These are phyloP conservation scores for Protonibea diacanthus DNA, from an alignment of 2,797 vertebrate species.

Conservation along the genomic window DNA sequence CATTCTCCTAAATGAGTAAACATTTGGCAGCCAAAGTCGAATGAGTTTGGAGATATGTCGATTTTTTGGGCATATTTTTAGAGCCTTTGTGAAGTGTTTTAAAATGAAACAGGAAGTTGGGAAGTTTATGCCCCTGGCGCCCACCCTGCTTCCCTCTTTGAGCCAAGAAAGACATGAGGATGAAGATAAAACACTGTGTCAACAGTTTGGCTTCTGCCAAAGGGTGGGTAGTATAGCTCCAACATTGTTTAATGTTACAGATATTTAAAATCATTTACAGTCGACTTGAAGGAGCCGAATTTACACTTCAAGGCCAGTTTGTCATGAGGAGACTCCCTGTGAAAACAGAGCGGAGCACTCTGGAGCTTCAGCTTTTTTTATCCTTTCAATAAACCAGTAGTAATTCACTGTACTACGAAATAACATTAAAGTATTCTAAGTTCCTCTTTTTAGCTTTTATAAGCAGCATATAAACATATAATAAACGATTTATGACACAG, in stretches of 20 bases:
- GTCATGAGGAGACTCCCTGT: background rate
- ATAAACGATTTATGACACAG: background rate
- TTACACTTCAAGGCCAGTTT: background rate
- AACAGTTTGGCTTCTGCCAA: constrained; percentile 60
- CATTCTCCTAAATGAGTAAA: constrained; percentile 74
- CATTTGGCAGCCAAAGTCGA: constrained; percentile 72
- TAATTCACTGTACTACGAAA: too few species aligned
- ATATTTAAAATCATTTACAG: constrained; percentile 40
- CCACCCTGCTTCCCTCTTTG: constrained; percentile 67
- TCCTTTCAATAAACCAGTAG: too few species aligned
- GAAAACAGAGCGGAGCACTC: too few species aligned
- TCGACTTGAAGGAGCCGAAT: background rate
- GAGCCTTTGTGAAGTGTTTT: constrained; percentile 83
- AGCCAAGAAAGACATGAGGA: constrained; percentile 65
- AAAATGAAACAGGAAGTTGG: constrained; percentile 84
- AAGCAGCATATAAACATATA: background rate
- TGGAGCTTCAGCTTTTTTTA: background rate
- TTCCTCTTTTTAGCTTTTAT: too few species aligned
- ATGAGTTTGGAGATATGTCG: constrained; percentile 72
- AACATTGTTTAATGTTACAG: constrained; percentile 49
- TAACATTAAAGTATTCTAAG: too few species aligned
- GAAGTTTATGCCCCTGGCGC: constrained; percentile 77
- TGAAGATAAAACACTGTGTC: constrained; percentile 68
- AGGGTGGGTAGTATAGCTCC: constrained; percentile 24
- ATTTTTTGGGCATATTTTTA: constrained; percentile 82